Evolutionary conservation across 1,140 invertebrate genomes (phyloP).

Genomic region (Coboldia fuscipes): DNA sequence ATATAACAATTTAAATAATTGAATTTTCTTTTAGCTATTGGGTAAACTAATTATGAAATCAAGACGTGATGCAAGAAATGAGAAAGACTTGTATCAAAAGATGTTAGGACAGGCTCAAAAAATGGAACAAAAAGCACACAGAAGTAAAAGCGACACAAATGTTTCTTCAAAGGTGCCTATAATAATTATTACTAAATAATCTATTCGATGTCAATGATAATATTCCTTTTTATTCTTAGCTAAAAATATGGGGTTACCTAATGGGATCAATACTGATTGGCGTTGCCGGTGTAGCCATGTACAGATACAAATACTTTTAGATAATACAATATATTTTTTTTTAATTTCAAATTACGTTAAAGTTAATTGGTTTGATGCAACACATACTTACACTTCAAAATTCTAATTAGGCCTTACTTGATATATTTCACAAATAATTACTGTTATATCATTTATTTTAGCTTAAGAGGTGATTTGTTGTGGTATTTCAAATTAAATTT

Average conservation of each 20-base stretch:
- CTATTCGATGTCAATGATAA: background rate
- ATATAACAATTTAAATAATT: background rate
- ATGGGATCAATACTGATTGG: conserved; percentile 32
- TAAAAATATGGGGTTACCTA: conserved; percentile 30
- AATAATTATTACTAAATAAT: background rate
- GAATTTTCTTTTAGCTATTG: conserved; percentile 23
- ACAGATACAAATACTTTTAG: conserved; percentile 29
- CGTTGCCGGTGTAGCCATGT: conserved; percentile 31
- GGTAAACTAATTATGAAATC: conserved; percentile 29
- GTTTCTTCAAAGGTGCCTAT: background rate
- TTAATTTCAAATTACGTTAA: background rate
- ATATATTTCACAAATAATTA: too few relatives aligned
- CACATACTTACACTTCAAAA: too few relatives aligned
- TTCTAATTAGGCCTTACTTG: too few relatives aligned
- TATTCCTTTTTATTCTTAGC: conserved; percentile 15
- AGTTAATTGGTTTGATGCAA: too few relatives aligned
- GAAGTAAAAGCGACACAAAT: conserved; percentile 10
- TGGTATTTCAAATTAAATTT: too few relatives aligned
- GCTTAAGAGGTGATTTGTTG: too few relatives aligned
- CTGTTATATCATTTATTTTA: too few relatives aligned
- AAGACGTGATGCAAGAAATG: conserved; percentile 27
- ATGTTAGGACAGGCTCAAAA: conserved; percentile 32
- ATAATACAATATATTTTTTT: conserved; percentile 6
- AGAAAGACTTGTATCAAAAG: conserved; percentile 39
- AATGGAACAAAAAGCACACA: conserved; percentile 18